Conservation (phyloP, 2,113 vertebrate species). For the Sterna hirundo region DNA sequence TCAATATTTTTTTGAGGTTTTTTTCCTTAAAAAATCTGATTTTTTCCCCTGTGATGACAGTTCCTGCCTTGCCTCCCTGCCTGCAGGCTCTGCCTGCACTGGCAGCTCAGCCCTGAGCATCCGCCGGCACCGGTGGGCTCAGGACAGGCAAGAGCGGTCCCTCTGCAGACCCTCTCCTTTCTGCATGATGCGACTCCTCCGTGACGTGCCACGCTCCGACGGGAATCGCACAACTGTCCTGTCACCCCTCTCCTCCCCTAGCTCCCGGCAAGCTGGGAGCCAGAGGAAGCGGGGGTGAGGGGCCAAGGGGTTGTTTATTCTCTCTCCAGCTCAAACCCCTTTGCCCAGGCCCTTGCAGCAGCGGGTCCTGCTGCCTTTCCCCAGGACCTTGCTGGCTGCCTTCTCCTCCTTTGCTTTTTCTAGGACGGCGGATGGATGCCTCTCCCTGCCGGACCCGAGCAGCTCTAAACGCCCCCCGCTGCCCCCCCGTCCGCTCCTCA, state of each 20-base stretch:
- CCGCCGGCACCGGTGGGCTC: fast-evolving
- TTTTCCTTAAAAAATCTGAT: neutral
- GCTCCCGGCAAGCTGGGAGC: neutral
- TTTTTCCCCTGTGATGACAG: neutral
- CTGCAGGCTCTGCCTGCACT: neutral
- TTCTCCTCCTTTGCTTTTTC: neutral
- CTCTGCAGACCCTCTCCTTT: no score
- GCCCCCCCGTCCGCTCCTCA: neutral
- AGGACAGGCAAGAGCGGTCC: fast-evolving
- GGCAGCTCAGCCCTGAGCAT: neutral
- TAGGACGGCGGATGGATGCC: neutral
- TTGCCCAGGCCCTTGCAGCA: neutral
- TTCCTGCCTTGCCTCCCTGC: neutral
- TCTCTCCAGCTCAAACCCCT: neutral
- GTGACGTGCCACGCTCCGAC: fast-evolving
- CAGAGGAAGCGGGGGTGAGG: fast-evolving
- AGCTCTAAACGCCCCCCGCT: neutral
- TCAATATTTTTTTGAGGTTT: neutral
- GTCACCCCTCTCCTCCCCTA: neutral
- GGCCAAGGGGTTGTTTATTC: neutral
- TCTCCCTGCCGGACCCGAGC: neutral
- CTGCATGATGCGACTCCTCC: no score
- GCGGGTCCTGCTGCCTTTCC: neutral
- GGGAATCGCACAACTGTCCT: neutral
- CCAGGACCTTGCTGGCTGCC: no score